Evolutionary conservation across 2,888 invertebrate species (phyloP).

Genomic region (Trachelus troglodyta): DNA sequence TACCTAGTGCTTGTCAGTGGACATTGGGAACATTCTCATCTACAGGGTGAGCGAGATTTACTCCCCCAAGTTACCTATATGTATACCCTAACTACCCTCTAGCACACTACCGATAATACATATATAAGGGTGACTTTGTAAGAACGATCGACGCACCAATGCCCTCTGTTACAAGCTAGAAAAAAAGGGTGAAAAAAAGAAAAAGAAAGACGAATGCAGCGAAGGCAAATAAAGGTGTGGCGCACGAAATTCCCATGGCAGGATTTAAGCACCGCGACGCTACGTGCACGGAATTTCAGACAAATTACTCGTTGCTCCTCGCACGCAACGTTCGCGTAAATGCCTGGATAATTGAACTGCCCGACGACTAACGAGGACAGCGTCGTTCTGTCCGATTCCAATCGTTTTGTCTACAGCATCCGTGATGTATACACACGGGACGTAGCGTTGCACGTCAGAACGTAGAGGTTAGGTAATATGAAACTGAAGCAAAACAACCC

Average conservation of each 20-base stretch:
- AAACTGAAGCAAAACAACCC: neutral
- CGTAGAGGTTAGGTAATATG: neutral
- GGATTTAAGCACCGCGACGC: neutral
- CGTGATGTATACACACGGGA: neutral
- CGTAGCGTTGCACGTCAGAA: neutral
- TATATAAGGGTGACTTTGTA: too few species aligned
- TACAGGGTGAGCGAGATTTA: neutral
- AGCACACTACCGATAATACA: neutral
- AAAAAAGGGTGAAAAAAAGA: neutral
- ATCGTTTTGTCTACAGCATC: constrained; percentile 19
- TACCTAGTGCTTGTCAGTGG: neutral
- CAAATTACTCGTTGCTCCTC: constrained; percentile 18
- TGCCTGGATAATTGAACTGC: constrained; percentile 20
- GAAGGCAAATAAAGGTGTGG: neutral
- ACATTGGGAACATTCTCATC: neutral
- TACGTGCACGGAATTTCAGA: constrained; percentile 22
- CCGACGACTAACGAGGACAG: constrained; percentile 16
- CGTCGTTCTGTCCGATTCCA: constrained; percentile 12
- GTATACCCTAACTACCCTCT: neutral
- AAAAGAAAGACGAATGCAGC: neutral
- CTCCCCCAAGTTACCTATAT: neutral
- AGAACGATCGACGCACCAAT: too few species aligned
- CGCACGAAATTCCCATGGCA: neutral
- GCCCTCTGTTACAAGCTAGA: neutral
- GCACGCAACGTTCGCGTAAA: constrained; percentile 16